Evolutionary conservation across 1,140 invertebrate genomes (phyloP).

Genomic region (Cydia amplana): DNA sequence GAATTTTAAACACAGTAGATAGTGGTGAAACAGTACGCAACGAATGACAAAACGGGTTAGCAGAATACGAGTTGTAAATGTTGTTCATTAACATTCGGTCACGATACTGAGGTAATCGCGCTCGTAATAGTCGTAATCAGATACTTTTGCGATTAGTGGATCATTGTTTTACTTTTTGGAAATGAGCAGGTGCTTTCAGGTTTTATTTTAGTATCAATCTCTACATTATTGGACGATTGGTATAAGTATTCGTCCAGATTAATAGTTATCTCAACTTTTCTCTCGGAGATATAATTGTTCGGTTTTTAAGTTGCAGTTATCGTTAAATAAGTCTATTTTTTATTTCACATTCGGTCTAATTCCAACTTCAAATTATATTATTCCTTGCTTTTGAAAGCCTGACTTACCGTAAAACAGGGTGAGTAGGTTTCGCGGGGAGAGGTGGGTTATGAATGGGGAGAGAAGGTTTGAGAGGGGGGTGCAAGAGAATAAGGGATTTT

Average conservation of each 20-base stretch:
- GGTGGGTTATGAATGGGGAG: no score
- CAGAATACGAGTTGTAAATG: not conserved
- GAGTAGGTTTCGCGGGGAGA: no score
- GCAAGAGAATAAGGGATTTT: no score
- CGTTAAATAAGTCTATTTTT: no score
- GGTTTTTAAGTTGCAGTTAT: no score
- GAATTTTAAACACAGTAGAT: slow-evolving; percentile 12
- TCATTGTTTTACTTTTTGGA: not conserved
- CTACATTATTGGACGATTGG: not conserved
- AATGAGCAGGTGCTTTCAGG: not conserved
- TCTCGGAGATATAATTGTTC: no score
- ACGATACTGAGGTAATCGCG: not conserved
- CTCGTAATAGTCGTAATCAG: not conserved
- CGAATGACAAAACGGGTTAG: not conserved
- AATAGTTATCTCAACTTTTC: no score
- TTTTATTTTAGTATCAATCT: not conserved
- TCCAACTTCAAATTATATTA: no score
- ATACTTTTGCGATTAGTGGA: not conserved
- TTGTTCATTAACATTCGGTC: not conserved
- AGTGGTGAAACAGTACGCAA: not conserved
- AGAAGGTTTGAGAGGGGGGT: no score
- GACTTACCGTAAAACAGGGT: no score
- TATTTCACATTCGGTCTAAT: no score
- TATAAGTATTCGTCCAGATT: not conserved
- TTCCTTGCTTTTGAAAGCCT: no score